A percentile compares a stretch with the other conserved stretches of the same genome.
phyloP scores from a whole-genome alignment of 2,888 invertebrate genomes.

The Gerris lacustris region DNA sequence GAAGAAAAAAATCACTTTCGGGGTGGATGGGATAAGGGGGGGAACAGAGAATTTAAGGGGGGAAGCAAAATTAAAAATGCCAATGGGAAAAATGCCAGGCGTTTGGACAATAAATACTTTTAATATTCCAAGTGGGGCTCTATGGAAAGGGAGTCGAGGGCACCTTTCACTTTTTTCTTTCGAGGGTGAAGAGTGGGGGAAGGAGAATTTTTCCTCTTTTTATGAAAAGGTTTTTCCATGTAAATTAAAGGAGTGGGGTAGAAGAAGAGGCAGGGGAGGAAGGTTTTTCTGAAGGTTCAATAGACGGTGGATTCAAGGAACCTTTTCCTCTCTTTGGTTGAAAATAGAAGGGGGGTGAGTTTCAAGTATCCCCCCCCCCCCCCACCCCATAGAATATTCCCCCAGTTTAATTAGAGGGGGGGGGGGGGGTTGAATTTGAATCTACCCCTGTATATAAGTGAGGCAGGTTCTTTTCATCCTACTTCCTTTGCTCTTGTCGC shows the following conservation, averaged over 20 bases:
- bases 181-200: neutral
- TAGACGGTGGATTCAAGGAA: neutral
- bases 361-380: neutral
- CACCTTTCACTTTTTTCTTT: neutral
- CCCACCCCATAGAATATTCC: neutral
- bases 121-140: slow-evolving; percentile 3
- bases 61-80: slow-evolving; percentile 1
- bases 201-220: neutral
- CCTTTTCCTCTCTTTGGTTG: neutral
- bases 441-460: neutral
- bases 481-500: neutral
- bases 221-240: neutral
- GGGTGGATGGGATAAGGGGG: neutral
- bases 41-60: neutral
- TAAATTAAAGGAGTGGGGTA: neutral
- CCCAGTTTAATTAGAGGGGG: neutral
- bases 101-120: slow-evolving; percentile 5
- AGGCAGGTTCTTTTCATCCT: neutral
- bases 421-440: neutral
- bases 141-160: neutral
- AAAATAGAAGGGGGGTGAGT: neutral
- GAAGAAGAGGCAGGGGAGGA: neutral
- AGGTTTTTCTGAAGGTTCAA: neutral
- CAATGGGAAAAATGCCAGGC: slow-evolving; percentile 5
- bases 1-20: neutral